Evolutionary conservation across 2,888 invertebrate genomes (phyloP), one percentile per base, ranked within the genome.

Genomic region (Ceraclea dissimilis): DNA sequence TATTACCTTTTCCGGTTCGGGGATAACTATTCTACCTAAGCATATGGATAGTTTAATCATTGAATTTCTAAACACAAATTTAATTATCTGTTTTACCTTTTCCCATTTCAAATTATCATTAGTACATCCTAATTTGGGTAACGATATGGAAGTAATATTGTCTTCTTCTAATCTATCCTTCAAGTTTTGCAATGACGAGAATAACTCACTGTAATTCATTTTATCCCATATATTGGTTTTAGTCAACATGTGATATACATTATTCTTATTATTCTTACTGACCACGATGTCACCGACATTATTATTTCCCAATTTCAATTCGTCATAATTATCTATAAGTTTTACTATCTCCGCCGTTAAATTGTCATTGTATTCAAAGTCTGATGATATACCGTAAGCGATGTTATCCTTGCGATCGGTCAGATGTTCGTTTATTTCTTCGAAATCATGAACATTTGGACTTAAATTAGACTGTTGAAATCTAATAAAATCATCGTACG

Each of bases 401-500:
- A 46, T 20, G 13, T 20, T 46, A 19, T 20, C 46, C 20, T 39
- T 39, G 2, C 13, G 39, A 6, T 10, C n/a, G 11, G n/a, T 18
- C 13, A 51, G 39, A 20, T 16, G 16, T 11, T 51, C 51, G 19
- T 51, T 16, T n/a, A 39, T 39, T 51, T 51, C 51, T 34, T 34
- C 51, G 18, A 18, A 34, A 39, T 51, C 33, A 46, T 18, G 2
- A 8, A 8, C 20, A 19, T 2, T 19, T 46, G 46, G 46, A 19
- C 18, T 13, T 8, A 20, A 19, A 20, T 39, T 18, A 6, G 18
- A 39, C 2, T 19, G 10, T 16, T 34, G 4, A 39, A 22, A 46
- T 5, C 48, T n/a, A 17, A 53, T 6, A 21, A 48, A 53, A 19
- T 61, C 57, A 10, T 57, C 26, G 21, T 60, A 51, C 17, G 43